phyloP scores from a whole-genome alignment of 2,113 vertebrate genomes.

The Phycodurus eques region DNA sequence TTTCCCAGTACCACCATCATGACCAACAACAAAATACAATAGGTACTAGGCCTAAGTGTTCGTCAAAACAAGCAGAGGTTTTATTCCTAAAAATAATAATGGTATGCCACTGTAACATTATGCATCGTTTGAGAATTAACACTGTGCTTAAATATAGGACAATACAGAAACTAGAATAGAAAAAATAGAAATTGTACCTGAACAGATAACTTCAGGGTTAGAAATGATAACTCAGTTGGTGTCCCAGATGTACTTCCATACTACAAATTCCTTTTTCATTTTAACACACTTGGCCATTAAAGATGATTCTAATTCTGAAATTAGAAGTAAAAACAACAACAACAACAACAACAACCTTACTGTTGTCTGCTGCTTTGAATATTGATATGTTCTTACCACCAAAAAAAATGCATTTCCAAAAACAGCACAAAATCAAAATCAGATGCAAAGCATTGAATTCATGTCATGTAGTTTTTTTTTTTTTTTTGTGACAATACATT shows the following conservation, averaged over 20 bases:
- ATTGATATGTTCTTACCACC: not conserved
- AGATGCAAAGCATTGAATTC: not conserved
- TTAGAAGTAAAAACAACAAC: too few species aligned
- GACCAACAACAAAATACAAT: not conserved
- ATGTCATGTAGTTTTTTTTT: conserved; percentile 1
- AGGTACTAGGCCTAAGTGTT: too few species aligned
- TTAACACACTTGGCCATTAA: not conserved
- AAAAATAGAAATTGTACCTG: too few species aligned
- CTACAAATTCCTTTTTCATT: not conserved
- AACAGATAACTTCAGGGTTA: too few species aligned
- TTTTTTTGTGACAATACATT: not conserved
- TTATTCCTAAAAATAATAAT: not conserved
- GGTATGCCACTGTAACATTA: not conserved
- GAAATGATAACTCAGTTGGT: too few species aligned
- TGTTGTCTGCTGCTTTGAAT: not conserved
- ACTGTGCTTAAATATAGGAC: too few species aligned
- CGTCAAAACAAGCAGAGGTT: not conserved
- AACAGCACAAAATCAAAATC: not conserved
- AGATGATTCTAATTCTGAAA: conserved; percentile 1
- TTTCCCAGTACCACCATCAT: not conserved
- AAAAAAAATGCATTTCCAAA: not conserved
- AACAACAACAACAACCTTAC: too few species aligned
- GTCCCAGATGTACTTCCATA: too few species aligned
- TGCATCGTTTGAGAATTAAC: not conserved
- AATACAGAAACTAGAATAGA: too few species aligned